Conservation (phyloP, 2,888 invertebrate species). For the Rhopalosiphum nymphaeae region DNA sequence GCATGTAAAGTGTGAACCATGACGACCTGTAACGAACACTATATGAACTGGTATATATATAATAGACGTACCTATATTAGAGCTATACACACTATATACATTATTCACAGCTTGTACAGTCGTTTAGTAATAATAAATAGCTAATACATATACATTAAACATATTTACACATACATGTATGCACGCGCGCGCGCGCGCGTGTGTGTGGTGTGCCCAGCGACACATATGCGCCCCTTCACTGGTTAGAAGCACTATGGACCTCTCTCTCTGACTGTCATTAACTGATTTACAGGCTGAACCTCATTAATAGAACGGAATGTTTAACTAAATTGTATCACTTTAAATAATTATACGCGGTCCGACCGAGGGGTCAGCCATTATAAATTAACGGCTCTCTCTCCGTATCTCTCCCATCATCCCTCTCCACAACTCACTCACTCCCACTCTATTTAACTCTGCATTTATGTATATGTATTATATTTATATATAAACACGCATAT, state of each 20-base stretch:
- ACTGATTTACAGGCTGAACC: slow-evolving; percentile 54
- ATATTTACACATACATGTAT: background rate
- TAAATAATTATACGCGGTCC: slow-evolving; percentile 58
- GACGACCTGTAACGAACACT: background rate
- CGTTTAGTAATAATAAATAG: slow-evolving; percentile 15
- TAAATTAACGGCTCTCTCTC: slow-evolving; percentile 50
- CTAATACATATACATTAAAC: background rate
- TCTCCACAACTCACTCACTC: background rate
- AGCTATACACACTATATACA: background rate
- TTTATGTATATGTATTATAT: background rate
- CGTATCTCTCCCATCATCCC: background rate
- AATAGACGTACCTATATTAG: background rate
- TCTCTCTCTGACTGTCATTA: slow-evolving; percentile 45
- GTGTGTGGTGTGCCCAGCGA: background rate
- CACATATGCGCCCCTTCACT: background rate
- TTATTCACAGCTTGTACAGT: background rate
- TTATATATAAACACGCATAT: background rate
- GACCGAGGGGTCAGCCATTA: slow-evolving; percentile 39
- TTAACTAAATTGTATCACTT: slow-evolving; percentile 65
- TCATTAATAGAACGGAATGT: slow-evolving; percentile 56
- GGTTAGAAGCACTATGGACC: background rate
- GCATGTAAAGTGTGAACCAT: background rate
- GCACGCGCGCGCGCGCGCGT: too few relatives aligned
- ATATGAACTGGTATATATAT: background rate
- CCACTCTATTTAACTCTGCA: background rate